Base-by-base conservation (phyloP, 1,140 invertebrate genomes). In the Littorina saxatilis region DNA sequence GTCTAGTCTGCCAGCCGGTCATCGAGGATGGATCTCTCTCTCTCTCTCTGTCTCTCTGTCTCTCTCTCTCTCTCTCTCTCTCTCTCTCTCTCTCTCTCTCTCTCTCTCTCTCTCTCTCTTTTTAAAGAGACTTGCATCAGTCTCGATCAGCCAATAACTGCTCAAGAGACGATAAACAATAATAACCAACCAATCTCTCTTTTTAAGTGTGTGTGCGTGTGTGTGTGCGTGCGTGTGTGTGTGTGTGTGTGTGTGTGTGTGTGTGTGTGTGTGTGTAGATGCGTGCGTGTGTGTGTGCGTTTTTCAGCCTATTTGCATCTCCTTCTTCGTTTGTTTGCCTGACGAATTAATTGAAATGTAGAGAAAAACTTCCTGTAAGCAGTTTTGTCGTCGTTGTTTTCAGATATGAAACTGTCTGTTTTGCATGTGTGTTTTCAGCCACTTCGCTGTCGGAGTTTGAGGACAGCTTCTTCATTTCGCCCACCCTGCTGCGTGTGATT, bases 391-490 rank as follows among this genome's bases (percentile, higher is more conserved):
- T n/a, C n/a, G n/a, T n/a, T n/a, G n/a, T n/a, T n/a, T n/a, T n/a
- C n/a, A n/a, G n/a, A n/a, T n/a, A n/a, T n/a, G n/a, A n/a, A n/a
- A n/a, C n/a, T n/a, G n/a, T n/a, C n/a, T n/a, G n/a, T n/a, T n/a
- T n/a, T n/a, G n/a, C n/a, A n/a, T n/a, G n/a, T 91, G 40, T 85
- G 76, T 90, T 92, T n/a, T 84, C 93, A 98, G 98, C 97, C 94
- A 94, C 99, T 94, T 96, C 98, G 88, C 94, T 99, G 91, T 97
- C 96, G 93, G 97, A 99, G 93, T 95, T 98, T 90, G 98, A 99
- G 91, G 97, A 98, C 92, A 97, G 98, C 93, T 99, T 99, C 94
- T 98, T 99, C 93, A 97, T 99, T 87, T 99, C 98, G 77, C 98
- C 98, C 61, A 99, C 98, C 80, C 94, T 99, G 91, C 95, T 99